Evolutionary conservation across 2,113 vertebrate genomes (phyloP), one percentile per base, ranked within the genome.

Genomic region (Pluvialis apricaria): DNA sequence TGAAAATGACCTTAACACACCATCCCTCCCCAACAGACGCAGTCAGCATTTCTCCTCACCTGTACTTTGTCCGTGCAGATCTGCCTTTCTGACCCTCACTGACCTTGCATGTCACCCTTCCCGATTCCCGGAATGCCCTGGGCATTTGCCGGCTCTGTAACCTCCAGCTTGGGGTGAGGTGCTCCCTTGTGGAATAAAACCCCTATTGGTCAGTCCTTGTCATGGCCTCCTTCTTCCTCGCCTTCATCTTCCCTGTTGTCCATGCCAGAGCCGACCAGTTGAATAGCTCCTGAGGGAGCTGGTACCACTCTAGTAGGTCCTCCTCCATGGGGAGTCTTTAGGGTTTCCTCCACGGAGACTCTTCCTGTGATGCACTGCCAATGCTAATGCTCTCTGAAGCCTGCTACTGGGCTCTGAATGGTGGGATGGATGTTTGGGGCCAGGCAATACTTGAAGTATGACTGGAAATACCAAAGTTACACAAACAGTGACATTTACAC

Each of bases 221-320:
- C 20, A 34, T 40, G 14, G 40, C 25, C 20, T 75, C 24, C 22
- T 42, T 24, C 32, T 60, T 28, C 16, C 11, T 20, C 70, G 18
- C 29, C 13, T 8, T 60, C 13, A 1, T 45, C 47, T 34, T 58
- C 29, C n/a, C 16, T 45, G 45, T 16, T 82, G 28, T 42, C 61
- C 18, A 1, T 14, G 1, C 6, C 9, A 2, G 31, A 65, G 86
- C 28, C 1, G 1, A 20, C 16, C 1, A 1, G 13, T 6, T 52
- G 36, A 36, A 36, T 3, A 75, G 38, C 44, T 87, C 51, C 32
- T 31, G 44, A 61, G 45, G 36, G 57, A 86, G 38, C 29, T 19
- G 29, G 13, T 40, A 34, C 70, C 14, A 3, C 36, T 80, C 38
- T 7, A 26, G 19, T 0, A 83, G 38, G 3, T 51, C 17, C 10